phyloP scores from a whole-genome alignment of 2,888 invertebrate species.

The Pyrrhia umbra region DNA sequence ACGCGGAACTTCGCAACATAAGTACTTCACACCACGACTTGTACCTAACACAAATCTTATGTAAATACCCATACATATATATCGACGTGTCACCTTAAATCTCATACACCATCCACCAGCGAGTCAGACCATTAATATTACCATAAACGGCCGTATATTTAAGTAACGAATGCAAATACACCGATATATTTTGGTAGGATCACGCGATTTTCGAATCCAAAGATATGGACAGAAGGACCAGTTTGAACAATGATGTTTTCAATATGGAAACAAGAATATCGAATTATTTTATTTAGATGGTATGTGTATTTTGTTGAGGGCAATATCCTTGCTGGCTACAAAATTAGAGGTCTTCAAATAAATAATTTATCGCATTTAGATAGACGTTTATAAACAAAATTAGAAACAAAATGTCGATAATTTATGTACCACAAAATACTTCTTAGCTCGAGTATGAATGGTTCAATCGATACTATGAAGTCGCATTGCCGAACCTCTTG shows the following conservation, averaged over 20 bases:
- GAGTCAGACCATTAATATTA: conserved; percentile 29
- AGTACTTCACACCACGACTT: background rate
- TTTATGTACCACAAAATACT: too few relatives aligned
- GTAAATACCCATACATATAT: background rate
- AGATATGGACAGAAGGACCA: background rate
- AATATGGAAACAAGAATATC: too few relatives aligned
- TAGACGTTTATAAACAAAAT: too few relatives aligned
- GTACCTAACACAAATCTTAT: conserved; percentile 1
- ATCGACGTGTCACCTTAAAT: background rate
- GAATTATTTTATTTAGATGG: too few relatives aligned
- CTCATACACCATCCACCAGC: background rate
- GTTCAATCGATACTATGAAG: too few relatives aligned
- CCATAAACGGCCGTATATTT: conserved; percentile 30
- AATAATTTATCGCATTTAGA: too few relatives aligned
- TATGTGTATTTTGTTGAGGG: too few relatives aligned
- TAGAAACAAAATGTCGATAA: too few relatives aligned
- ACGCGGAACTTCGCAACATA: background rate
- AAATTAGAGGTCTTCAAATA: too few relatives aligned
- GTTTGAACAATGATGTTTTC: background rate
- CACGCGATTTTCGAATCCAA: conserved; percentile 39
- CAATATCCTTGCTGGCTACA: too few relatives aligned
- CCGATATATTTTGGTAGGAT: conserved; percentile 38
- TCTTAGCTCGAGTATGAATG: too few relatives aligned
- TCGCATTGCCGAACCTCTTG: too few relatives aligned
- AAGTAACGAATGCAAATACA: conserved; percentile 39